Evolutionary conservation across 2,888 invertebrate species (phyloP).

Genomic region (Epirrhoe alternata): DNA sequence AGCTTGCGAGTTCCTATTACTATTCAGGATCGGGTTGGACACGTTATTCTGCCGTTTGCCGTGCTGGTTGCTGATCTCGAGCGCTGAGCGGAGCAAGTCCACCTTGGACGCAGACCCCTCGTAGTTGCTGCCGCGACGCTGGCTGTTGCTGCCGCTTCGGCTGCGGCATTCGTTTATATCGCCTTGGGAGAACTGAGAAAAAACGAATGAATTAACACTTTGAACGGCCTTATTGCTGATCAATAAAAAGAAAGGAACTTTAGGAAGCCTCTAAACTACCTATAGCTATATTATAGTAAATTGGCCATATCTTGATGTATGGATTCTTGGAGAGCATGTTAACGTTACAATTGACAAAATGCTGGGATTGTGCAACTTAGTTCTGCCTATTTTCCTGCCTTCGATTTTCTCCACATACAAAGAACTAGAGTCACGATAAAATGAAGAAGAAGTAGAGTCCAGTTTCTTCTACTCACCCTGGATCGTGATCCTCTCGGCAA

Average conservation of each 20-base stretch:
- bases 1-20: constrained; percentile 61
- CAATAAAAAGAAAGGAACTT: too few species aligned
- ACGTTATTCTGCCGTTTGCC: constrained; percentile 78
- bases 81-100: constrained; percentile 88
- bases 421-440: too few species aligned
- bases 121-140: constrained; percentile 85
- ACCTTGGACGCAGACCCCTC: constrained; percentile 86
- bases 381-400: too few species aligned
- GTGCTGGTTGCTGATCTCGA: constrained; percentile 87
- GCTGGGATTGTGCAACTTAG: too few species aligned
- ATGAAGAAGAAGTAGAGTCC: too few species aligned
- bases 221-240: too few species aligned
- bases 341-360: too few species aligned
- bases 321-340: too few species aligned
- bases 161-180: constrained; percentile 82
- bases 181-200: constrained; percentile 78
- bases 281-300: too few species aligned
- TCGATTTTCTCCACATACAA: too few species aligned
- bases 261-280: too few species aligned
- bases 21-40: constrained; percentile 85
- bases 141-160: constrained; percentile 79
- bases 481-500: constrained; percentile 87
- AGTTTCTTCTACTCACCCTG: constrained; percentile 61
- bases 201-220: background rate
- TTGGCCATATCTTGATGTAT: too few species aligned